A percentile compares a stretch with the other conserved stretches of the same genome.
Conservation (phyloP, 2,888 invertebrate genomes). For the Gryllus longicercus region DNA sequence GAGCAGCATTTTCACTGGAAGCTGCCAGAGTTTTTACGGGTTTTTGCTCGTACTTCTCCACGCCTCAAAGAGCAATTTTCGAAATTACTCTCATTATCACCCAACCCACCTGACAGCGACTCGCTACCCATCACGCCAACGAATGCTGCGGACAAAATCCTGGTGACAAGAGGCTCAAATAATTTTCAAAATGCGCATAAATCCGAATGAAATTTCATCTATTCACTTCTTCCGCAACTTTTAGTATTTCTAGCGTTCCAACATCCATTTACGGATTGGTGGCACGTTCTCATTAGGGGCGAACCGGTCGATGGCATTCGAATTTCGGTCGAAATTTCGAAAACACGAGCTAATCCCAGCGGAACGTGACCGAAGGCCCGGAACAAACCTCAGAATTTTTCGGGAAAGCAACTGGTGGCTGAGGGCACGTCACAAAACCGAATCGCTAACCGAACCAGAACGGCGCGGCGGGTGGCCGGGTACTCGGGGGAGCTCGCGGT, state of each 20-base stretch:
- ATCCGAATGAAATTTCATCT: neutral
- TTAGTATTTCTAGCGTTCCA: neutral
- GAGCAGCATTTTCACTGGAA: too few species aligned
- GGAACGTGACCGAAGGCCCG: neutral
- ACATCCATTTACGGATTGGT: neutral
- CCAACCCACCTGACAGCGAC: neutral
- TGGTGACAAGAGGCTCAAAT: neutral
- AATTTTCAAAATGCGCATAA: neutral
- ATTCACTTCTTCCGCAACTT: conserved; percentile 8
- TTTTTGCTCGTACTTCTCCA: neutral
- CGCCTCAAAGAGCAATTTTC: neutral
- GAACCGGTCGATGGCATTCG: neutral
- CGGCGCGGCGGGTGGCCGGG: too few species aligned
- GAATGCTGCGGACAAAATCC: neutral
- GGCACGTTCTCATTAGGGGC: neutral
- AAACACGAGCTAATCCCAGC: neutral
- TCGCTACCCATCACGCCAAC: too few species aligned
- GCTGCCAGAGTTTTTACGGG: too few species aligned
- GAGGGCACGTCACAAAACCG: too few species aligned
- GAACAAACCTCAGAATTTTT: conserved; percentile 17
- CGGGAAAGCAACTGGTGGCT: too few species aligned
- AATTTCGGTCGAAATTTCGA: neutral
- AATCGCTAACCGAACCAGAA: too few species aligned
- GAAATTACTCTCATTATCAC: neutral
- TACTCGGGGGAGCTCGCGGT: too few species aligned